A percentile compares a stretch with the other conserved stretches of the same genome.
Evolutionary conservation across 2,113 vertebrate genomes (phyloP).

Genomic region (Pica pica): DNA sequence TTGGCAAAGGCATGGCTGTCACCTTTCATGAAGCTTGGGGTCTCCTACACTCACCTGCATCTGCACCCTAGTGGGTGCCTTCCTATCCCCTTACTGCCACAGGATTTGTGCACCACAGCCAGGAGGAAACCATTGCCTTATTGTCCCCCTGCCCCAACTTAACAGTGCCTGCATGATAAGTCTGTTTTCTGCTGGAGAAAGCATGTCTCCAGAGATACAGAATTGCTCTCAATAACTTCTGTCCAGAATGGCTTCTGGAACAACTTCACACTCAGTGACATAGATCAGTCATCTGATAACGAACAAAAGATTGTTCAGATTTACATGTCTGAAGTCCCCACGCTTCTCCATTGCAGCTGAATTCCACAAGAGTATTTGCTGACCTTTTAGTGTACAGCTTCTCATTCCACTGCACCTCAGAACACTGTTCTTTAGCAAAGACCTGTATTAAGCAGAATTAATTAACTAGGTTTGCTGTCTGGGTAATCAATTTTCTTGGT

Average conservation of each 20-base stretch:
- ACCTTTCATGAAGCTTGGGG: neutral
- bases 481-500: slow-evolving; percentile 25
- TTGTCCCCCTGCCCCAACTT: neutral
- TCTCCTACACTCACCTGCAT: neutral
- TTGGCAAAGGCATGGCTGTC: neutral
- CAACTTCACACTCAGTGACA: neutral
- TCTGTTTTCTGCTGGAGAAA: neutral
- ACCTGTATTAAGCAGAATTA: neutral
- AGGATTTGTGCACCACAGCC: neutral
- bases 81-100: neutral
- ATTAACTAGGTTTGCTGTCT: slow-evolving; percentile 18
- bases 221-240: neutral
- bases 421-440: neutral
- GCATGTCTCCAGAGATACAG: neutral
- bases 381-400: neutral
- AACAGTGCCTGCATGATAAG: neutral
- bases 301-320: neutral
- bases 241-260: too few species aligned
- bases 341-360: neutral
- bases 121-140: neutral
- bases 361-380: neutral
- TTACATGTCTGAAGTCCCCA: neutral
- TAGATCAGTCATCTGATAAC: neutral
- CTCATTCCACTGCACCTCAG: neutral
- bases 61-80: accelerated